A percentile compares a stretch with the other conserved stretches of the same genome.
These are phyloP conservation scores for Pseudobourletiella spinata DNA, from an alignment of 1,140 invertebrate species.

Conservation along the genomic window DNA sequence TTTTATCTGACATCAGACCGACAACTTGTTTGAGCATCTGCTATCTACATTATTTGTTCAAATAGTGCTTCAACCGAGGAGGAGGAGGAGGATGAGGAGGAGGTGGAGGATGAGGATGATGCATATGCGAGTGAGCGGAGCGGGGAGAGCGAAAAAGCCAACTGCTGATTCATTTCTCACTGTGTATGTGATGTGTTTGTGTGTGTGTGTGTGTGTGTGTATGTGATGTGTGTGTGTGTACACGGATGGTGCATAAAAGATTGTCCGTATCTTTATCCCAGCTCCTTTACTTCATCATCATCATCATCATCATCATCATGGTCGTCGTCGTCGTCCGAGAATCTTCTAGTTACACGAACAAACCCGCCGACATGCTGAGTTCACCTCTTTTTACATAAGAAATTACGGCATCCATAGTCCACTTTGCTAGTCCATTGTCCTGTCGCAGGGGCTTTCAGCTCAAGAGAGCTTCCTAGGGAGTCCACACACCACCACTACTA, in stretches of 20 bases:
- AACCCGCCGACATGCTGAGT: constrained; percentile 29
- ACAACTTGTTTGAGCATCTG: constrained; percentile 31
- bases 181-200: neutral
- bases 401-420: constrained; percentile 7
- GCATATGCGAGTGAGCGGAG: too few species aligned
- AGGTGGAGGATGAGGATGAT: too few species aligned
- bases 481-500: neutral
- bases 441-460: neutral
- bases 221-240: too few species aligned
- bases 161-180: constrained; percentile 25
- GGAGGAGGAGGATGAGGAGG: too few species aligned
- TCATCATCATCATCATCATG: too few species aligned
- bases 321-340: too few species aligned
- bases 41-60: constrained; percentile 29
- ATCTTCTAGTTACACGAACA: constrained; percentile 9
- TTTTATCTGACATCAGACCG: constrained; percentile 21
- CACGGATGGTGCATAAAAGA: too few species aligned
- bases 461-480: neutral
- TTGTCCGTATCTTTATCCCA: too few species aligned
- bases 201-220: neutral
- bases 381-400: constrained; percentile 18
- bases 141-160: constrained; percentile 1
- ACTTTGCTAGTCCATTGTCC: constrained; percentile 8
- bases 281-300: too few species aligned
- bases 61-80: constrained; percentile 13